Percentiles rank a stretch among this genome's conserved stretches.
phyloP scores from a whole-genome alignment of 1,140 invertebrate species.

The Lasioglossum albipes region DNA sequence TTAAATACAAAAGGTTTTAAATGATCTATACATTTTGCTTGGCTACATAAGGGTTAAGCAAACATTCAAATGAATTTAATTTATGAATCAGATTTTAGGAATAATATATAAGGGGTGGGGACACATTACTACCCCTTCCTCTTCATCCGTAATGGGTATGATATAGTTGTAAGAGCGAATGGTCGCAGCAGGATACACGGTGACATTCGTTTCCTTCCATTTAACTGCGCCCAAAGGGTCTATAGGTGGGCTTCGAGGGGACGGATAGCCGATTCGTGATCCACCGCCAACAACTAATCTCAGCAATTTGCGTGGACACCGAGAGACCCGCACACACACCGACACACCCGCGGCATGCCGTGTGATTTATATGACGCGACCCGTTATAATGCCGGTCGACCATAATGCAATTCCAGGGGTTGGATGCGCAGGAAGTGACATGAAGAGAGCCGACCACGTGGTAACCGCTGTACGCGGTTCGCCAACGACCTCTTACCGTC shows the following conservation, averaged over 20 bases:
- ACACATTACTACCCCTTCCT: too few relatives aligned
- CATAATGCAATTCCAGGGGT: slow-evolving; percentile 56
- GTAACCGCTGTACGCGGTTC: slow-evolving; percentile 37
- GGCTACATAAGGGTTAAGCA: too few relatives aligned
- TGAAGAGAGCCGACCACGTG: slow-evolving; percentile 56
- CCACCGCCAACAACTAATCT: slow-evolving; percentile 64
- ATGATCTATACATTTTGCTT: too few relatives aligned
- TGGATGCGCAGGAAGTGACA: slow-evolving; percentile 59
- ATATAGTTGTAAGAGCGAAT: background rate
- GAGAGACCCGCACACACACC: slow-evolving; percentile 40
- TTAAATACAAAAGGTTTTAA: too few relatives aligned
- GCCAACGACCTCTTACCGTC: slow-evolving; percentile 46
- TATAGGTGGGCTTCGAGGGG: slow-evolving; percentile 7
- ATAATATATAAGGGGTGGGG: too few relatives aligned
- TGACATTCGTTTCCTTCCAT: slow-evolving; percentile 36
- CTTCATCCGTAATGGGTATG: background rate
- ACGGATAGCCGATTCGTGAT: slow-evolving; percentile 54
- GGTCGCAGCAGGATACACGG: background rate
- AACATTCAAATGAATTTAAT: too few relatives aligned
- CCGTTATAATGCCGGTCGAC: slow-evolving; percentile 59
- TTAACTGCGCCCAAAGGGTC: background rate
- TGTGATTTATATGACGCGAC: slow-evolving; percentile 63
- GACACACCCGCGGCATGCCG: slow-evolving; percentile 49
- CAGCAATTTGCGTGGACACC: slow-evolving; percentile 63
- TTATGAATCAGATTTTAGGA: too few relatives aligned